Evolutionary conservation across 2,888 invertebrate species (phyloP).

Genomic region (Hemaris fuciformis): DNA sequence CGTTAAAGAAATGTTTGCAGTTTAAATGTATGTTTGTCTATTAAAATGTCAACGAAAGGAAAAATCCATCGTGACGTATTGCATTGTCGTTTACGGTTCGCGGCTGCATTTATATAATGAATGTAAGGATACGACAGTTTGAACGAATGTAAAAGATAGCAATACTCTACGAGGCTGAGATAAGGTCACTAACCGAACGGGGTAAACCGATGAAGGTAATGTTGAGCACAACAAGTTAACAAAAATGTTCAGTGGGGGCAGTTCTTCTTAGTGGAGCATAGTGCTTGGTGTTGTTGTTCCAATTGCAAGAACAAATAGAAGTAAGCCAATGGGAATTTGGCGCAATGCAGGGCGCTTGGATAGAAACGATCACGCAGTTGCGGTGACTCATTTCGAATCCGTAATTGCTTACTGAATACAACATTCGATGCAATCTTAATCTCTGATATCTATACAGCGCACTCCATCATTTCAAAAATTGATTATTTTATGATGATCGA

Average conservation of each 20-base stretch:
- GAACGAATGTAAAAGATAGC: conserved; percentile 21
- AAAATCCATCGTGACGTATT: background rate
- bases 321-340: conserved; percentile 67
- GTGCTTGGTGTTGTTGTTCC: conserved; percentile 46
- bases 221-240: conserved; percentile 21
- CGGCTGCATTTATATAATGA: background rate
- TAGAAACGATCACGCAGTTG: conserved; percentile 61
- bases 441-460: background rate
- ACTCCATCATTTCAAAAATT: background rate
- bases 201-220: background rate
- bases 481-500: background rate
- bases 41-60: background rate
- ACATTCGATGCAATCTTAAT: conserved; percentile 35
- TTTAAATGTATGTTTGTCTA: background rate
- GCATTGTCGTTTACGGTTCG: background rate
- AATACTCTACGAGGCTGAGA: background rate
- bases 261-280: conserved; percentile 25
- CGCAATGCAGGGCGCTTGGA: conserved; percentile 75
- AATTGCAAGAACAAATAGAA: conserved; percentile 67
- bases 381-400: conserved; percentile 64
- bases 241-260: conserved; percentile 13
- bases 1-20: conserved; percentile 46
- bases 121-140: conserved; percentile 17
- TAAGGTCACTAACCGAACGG: background rate
- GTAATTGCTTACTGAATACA: conserved; percentile 57